phyloP scores from a whole-genome alignment of 1,140 invertebrate genomes.

The Hycleus phaleratus region DNA sequence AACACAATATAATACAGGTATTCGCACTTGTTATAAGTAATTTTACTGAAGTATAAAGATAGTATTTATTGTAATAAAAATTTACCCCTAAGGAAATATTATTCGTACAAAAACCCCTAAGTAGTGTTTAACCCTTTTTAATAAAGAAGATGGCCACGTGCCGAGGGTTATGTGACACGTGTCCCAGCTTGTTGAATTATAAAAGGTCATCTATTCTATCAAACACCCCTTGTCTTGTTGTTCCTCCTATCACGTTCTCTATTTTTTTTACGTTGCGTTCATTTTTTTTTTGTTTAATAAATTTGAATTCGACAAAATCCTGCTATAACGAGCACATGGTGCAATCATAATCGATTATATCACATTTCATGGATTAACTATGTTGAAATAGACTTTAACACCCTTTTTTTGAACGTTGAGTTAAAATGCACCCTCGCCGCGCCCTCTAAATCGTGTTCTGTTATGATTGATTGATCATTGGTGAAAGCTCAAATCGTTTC shows the following conservation, averaged over 20 bases:
- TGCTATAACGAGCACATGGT: neutral
- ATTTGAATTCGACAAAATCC: neutral
- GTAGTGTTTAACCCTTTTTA: constrained; percentile 36
- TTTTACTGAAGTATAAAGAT: neutral
- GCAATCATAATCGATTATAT: constrained; percentile 21
- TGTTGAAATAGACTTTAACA: constrained; percentile 15
- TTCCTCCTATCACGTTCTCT: neutral
- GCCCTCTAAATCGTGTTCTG: constrained; percentile 10
- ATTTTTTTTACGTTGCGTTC: neutral
- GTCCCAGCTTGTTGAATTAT: constrained; percentile 32
- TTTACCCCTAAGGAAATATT: constrained; percentile 26
- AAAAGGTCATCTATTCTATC: constrained; percentile 16
- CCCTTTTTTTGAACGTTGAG: constrained; percentile 7
- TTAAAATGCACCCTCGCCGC: constrained; percentile 20
- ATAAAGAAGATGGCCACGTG: constrained; percentile 32
- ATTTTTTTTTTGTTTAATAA: neutral
- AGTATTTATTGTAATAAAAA: constrained; percentile 21
- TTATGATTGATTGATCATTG: constrained; percentile 19
- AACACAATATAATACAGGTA: no score
- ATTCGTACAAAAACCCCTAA: constrained; percentile 32
- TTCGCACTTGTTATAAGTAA: no score
- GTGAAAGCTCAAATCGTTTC: neutral
- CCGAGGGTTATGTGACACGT: constrained; percentile 29
- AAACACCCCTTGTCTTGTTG: neutral
- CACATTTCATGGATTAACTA: constrained; percentile 22